These are phyloP conservation scores for Neoitamus cyanurus DNA, from an alignment of 2,888 invertebrate species.

Conservation along the genomic window DNA sequence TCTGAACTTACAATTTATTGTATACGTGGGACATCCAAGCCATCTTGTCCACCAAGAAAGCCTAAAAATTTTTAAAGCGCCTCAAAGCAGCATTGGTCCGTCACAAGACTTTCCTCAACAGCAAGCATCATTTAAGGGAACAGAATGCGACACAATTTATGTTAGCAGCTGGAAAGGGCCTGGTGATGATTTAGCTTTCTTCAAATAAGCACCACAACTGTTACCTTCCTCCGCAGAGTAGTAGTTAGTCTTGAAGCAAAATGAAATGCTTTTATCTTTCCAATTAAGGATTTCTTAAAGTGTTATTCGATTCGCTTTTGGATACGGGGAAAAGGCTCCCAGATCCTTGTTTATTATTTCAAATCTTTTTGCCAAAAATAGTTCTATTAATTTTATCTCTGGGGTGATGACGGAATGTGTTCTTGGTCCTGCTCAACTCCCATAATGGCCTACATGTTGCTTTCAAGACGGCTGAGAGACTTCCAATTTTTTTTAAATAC, in stretches of 20 bases:
- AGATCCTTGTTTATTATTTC: background rate
- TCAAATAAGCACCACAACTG: background rate
- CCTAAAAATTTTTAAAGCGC: constrained; percentile 14
- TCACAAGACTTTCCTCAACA: constrained; percentile 43
- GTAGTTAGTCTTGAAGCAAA: background rate
- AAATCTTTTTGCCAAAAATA: constrained; percentile 12
- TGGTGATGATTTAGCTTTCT: background rate
- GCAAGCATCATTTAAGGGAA: constrained; percentile 41
- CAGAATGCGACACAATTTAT: constrained; percentile 44
- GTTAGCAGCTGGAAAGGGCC: background rate
- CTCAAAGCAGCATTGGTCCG: constrained; percentile 4
- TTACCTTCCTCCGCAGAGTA: background rate
- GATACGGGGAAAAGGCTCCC: background rate
- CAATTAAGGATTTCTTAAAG: background rate
- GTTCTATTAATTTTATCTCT: background rate
- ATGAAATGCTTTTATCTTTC: background rate
- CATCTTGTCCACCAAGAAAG: constrained; percentile 40
- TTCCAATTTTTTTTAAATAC: background rate
- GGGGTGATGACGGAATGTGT: background rate
- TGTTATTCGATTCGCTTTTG: background rate
- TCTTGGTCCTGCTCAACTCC: constrained; percentile 20
- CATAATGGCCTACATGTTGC: background rate
- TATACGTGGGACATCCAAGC: constrained; percentile 39
- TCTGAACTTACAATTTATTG: constrained; percentile 41
- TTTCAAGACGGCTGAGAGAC: background rate